Evolutionary conservation across 2,113 vertebrate species (phyloP).

Genomic region (Pimephales promelas): DNA sequence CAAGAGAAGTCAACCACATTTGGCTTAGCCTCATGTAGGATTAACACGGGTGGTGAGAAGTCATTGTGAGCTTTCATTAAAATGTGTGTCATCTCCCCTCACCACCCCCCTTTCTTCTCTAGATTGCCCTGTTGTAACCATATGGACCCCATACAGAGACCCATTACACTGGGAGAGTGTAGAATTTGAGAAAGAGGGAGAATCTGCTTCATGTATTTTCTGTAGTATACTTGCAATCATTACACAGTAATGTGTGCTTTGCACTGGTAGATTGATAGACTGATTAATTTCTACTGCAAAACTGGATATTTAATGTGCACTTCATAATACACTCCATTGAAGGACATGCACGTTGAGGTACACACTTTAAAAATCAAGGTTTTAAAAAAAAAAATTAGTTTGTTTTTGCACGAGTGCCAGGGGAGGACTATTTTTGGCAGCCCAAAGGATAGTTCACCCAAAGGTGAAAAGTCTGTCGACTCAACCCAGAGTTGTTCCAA

Average conservation of each 20-base stretch:
- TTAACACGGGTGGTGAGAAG: slow-evolving; percentile 66
- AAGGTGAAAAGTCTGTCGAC: too few relatives aligned
- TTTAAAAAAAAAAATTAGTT: too few relatives aligned
- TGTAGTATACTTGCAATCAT: slow-evolving; percentile 61
- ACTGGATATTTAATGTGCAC: not conserved
- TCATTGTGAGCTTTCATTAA: slow-evolving; percentile 73
- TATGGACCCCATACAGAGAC: slow-evolving; percentile 76
- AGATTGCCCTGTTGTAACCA: slow-evolving; percentile 62
- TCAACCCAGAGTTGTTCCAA: too few relatives aligned
- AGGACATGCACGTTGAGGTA: not conserved
- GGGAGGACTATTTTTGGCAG: too few relatives aligned
- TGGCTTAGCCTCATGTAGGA: slow-evolving; percentile 59
- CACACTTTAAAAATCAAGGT: too few relatives aligned
- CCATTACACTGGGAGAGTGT: slow-evolving; percentile 72
- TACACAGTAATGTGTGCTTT: slow-evolving; percentile 33
- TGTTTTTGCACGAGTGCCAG: too few relatives aligned
- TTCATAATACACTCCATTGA: not conserved
- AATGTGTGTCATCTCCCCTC: slow-evolving; percentile 56
- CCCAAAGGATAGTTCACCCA: too few relatives aligned
- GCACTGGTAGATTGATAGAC: not conserved
- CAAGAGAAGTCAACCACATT: slow-evolving; percentile 38
- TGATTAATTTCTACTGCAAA: not conserved
- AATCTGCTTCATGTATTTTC: slow-evolving; percentile 42
- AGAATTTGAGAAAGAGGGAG: slow-evolving; percentile 48
- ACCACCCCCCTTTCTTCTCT: not conserved